Evolutionary conservation across 2,797 vertebrate species (phyloP).

Genomic region (Poecilia wingei): DNA sequence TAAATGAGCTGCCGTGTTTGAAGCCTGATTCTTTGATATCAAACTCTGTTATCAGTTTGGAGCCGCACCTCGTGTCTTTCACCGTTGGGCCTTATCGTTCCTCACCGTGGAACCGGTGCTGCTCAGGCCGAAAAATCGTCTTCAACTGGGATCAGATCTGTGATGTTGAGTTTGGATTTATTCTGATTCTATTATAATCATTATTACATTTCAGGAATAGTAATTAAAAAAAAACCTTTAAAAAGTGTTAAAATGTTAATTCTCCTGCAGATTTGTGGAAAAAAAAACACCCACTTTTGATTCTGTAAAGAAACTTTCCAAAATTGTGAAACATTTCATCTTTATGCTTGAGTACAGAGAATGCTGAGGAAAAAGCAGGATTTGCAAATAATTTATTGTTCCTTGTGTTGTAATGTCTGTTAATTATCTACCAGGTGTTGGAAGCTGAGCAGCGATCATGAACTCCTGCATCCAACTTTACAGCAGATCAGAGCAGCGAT

Average conservation of each 20-base stretch:
- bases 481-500: neutral
- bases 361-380: neutral
- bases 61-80: constrained; percentile 30
- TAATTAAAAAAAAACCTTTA: neutral
- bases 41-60: constrained; percentile 31
- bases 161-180: neutral
- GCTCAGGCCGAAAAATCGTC: neutral
- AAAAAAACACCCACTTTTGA: neutral
- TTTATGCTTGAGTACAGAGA: neutral
- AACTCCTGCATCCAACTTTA: neutral
- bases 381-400: constrained; percentile 7
- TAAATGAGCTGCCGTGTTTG: constrained; percentile 4
- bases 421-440: constrained; percentile 34
- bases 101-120: neutral
- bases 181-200: too few relatives aligned
- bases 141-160: neutral
- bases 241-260: constrained; percentile 1
- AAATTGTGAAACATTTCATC: neutral
- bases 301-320: neutral
- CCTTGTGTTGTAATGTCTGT: constrained; percentile 19
- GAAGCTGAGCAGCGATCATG: constrained; percentile 14
- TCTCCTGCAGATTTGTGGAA: neutral
- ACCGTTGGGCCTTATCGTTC: neutral
- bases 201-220: neutral
- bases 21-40: constrained; percentile 26